Evolutionary conservation across 2,888 invertebrate species (phyloP).

Genomic region (Euplexia lucipara): DNA sequence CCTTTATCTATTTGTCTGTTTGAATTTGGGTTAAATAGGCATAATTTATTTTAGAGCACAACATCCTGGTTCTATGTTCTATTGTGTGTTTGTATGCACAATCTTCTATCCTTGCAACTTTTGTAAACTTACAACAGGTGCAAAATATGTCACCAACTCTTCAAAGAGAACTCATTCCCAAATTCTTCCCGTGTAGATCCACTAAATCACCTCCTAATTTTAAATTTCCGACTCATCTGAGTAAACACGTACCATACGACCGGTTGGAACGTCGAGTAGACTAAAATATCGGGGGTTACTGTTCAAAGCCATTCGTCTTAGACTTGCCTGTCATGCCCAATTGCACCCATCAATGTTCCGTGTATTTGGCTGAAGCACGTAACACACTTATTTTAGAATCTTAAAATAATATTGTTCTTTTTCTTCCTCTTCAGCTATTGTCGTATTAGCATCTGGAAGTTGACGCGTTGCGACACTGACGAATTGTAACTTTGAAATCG

Average conservation of each 20-base stretch:
- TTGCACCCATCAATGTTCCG: slow-evolving; percentile 87
- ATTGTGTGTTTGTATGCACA: background rate
- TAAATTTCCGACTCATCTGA: slow-evolving; percentile 87
- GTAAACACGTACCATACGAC: slow-evolving; percentile 83
- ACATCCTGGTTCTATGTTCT: background rate
- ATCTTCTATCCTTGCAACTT: background rate
- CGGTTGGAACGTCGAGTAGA: slow-evolving; percentile 71
- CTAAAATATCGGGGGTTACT: slow-evolving; percentile 84
- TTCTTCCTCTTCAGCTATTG: slow-evolving; percentile 56
- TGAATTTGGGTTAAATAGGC: slow-evolving; percentile 7
- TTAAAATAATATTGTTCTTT: slow-evolving; percentile 73
- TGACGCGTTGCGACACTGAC: slow-evolving; percentile 65
- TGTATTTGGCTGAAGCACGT: slow-evolving; percentile 86
- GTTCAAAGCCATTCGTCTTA: slow-evolving; percentile 75
- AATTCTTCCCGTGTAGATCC: slow-evolving; percentile 42
- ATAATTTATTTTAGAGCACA: background rate
- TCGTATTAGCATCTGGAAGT: slow-evolving; percentile 61
- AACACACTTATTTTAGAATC: slow-evolving; percentile 84
- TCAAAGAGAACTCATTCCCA: slow-evolving; percentile 35
- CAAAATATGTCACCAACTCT: slow-evolving; percentile 16
- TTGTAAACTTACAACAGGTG: slow-evolving; percentile 20
- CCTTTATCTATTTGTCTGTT: slow-evolving; percentile 34
- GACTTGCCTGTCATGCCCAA: slow-evolving; percentile 86
- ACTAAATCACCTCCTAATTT: slow-evolving; percentile 82
- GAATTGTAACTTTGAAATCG: slow-evolving; percentile 58